phyloP scores from a whole-genome alignment of 2,888 invertebrate species.

The Campopleginae sp. region DNA sequence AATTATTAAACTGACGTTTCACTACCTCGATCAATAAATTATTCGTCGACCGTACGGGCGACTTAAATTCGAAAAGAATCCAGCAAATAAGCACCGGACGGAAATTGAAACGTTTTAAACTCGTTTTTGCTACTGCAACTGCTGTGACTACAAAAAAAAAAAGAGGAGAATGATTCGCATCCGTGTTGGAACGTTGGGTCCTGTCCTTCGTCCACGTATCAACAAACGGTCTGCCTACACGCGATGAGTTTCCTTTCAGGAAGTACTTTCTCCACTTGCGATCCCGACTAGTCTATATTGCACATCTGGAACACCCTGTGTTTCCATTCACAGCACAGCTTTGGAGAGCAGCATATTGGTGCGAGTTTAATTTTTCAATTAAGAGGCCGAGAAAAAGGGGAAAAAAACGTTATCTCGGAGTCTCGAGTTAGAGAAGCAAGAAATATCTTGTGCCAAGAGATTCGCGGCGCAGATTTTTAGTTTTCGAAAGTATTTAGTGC shows the following conservation, averaged over 20 bases:
- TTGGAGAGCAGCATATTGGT: background rate
- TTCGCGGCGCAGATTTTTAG: background rate
- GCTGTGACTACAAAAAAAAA: background rate
- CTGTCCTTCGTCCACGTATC: background rate
- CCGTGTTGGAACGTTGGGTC: background rate
- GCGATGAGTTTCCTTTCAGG: conserved; percentile 59
- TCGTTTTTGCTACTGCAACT: background rate
- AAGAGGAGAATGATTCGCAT: background rate
- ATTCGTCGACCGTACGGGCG: background rate
- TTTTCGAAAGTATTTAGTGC: conserved; percentile 6
- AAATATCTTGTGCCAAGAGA: background rate
- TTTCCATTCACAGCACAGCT: background rate
- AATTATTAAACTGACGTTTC: background rate
- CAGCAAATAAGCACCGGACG: background rate
- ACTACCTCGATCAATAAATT: background rate
- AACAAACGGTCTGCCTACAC: conserved; percentile 40
- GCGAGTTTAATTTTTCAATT: background rate
- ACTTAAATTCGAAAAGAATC: background rate
- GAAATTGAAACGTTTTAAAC: background rate
- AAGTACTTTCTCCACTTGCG: conserved; percentile 60
- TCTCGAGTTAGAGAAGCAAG: background rate
- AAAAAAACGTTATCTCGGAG: background rate
- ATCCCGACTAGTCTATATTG: background rate
- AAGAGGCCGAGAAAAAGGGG: background rate
- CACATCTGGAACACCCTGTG: background rate